These are phyloP conservation scores for Drosophila anomalipes DNA, from an alignment of 2,888 invertebrate species.

Conservation along the genomic window DNA sequence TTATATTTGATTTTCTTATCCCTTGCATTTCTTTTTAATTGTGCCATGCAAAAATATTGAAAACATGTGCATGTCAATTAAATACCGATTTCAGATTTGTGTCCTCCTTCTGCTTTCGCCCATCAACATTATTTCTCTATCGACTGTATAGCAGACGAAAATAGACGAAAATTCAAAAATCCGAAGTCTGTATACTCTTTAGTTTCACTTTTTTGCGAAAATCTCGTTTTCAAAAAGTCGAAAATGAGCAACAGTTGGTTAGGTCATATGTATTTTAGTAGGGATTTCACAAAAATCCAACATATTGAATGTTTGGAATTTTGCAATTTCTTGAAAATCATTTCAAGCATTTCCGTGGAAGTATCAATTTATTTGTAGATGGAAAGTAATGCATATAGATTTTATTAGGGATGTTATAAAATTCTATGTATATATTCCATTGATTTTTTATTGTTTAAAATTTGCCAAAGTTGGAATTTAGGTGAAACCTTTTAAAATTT, in stretches of 20 bases:
- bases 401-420: background rate
- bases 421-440: background rate
- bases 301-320: background rate
- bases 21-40: constrained; percentile 44
- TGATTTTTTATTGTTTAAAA: background rate
- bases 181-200: constrained; percentile 17
- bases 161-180: background rate
- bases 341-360: background rate
- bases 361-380: background rate
- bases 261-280: background rate
- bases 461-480: background rate
- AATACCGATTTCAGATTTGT: constrained; percentile 24
- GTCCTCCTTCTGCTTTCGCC: constrained; percentile 28
- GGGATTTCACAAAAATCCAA: background rate
- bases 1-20: constrained; percentile 13
- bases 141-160: constrained; percentile 11
- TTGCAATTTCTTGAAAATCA: background rate
- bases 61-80: constrained; percentile 80
- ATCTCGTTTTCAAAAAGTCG: no score
- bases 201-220: background rate
- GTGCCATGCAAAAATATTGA: constrained; percentile 46
- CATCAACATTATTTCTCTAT: constrained; percentile 42
- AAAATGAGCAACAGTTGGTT: constrained; percentile 31
- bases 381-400: background rate
- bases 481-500: no score